These are phyloP conservation scores for Momotus momota DNA, from an alignment of 2,797 vertebrate genomes.

Conservation along the genomic window DNA sequence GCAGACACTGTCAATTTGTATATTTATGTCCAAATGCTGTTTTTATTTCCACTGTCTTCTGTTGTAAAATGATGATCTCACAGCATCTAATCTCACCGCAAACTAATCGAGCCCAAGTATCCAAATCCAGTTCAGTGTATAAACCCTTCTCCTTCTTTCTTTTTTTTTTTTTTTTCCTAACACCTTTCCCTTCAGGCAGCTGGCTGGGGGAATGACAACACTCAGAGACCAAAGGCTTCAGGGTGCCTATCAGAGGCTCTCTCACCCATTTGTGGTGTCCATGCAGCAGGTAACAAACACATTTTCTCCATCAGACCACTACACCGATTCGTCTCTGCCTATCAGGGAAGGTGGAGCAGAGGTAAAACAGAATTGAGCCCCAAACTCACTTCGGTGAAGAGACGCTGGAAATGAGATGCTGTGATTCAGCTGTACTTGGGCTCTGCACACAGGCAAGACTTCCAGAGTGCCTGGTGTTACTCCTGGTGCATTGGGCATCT, in stretches of 20 bases:
- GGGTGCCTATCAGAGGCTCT: background rate
- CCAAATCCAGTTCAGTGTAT: background rate
- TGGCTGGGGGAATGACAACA: background rate
- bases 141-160: background rate
- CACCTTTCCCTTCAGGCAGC: background rate
- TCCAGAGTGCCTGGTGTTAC: background rate
- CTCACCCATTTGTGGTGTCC: background rate
- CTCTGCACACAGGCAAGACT: background rate
- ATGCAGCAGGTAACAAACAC: background rate
- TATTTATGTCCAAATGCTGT: background rate
- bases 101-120: background rate
- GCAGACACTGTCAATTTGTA: background rate
- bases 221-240: background rate
- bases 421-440: background rate
- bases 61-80: background rate
- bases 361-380: background rate
- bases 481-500: background rate
- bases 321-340: background rate
- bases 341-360: background rate
- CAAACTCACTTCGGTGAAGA: background rate
- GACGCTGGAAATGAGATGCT: background rate
- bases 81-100: background rate
- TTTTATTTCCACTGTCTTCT: background rate
- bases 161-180: background rate
- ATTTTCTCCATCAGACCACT: background rate